phyloP scores from a whole-genome alignment of 2,888 invertebrate species.

The Epistrophe eligans region DNA sequence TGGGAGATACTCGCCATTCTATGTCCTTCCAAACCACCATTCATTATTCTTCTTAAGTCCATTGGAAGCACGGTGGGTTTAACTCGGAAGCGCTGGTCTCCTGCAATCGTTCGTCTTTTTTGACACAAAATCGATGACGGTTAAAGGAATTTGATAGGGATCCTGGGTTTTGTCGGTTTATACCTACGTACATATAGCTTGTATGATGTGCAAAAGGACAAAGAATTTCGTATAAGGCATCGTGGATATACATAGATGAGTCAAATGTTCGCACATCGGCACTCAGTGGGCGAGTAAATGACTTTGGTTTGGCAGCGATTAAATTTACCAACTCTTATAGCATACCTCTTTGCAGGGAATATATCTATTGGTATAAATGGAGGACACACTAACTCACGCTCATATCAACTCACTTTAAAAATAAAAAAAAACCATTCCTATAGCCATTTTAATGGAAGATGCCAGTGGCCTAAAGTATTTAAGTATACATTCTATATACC shows the following conservation, averaged over 20 bases:
- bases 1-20: constrained; percentile 44
- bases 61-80: constrained; percentile 65
- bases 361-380: neutral
- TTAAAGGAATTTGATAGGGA: constrained; percentile 67
- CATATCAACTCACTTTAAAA: constrained; percentile 8
- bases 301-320: constrained; percentile 72
- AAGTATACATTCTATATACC: neutral
- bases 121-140: constrained; percentile 73
- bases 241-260: neutral
- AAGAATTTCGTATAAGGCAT: neutral
- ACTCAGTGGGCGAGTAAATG: constrained; percentile 72
- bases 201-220: constrained; percentile 24
- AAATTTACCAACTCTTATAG: constrained; percentile 61
- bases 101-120: constrained; percentile 74
- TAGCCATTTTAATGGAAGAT: constrained; percentile 3
- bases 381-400: constrained; percentile 17
- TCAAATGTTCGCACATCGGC: constrained; percentile 65
- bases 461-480: neutral
- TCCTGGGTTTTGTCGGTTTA: constrained; percentile 49
- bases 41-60: constrained; percentile 75
- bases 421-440: constrained; percentile 2
- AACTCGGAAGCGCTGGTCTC: constrained; percentile 37
- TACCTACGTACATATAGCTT: too few species aligned
- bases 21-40: constrained; percentile 51
- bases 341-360: constrained; percentile 33